Evolutionary conservation across 2,888 invertebrate genomes (phyloP).

Genomic region (Selenia dentaria): DNA sequence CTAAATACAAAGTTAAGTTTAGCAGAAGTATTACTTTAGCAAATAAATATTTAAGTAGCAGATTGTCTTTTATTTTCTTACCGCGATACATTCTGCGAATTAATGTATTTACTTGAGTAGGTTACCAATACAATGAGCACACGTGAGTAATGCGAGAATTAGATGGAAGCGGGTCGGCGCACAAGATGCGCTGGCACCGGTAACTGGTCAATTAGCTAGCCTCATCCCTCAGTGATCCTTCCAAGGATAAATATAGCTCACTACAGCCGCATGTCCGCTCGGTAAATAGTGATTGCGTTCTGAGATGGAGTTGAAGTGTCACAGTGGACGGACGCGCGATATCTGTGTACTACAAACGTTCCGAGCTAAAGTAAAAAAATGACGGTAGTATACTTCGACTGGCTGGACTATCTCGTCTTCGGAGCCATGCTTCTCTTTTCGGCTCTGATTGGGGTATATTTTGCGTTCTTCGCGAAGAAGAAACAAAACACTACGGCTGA

Average conservation of each 20-base stretch:
- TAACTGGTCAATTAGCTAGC: conserved; percentile 64
- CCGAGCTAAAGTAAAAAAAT: conserved; percentile 45
- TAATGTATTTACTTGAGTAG: neutral
- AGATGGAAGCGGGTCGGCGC: conserved; percentile 16
- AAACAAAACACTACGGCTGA: conserved; percentile 89
- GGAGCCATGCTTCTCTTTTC: conserved; percentile 87
- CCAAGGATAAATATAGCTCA: conserved; percentile 71
- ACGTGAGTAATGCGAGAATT: neutral
- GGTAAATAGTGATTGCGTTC: conserved; percentile 61
- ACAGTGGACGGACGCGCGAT: conserved; percentile 57
- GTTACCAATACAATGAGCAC: neutral
- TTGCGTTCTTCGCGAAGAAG: conserved; percentile 87
- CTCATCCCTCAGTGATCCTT: conserved; percentile 73
- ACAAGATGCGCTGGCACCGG: conserved; percentile 47
- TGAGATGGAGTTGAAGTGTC: conserved; percentile 63
- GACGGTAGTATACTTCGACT: conserved; percentile 81
- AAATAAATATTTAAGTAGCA: neutral
- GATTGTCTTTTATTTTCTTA: neutral
- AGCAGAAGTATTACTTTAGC: neutral
- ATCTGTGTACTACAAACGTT: conserved; percentile 12
- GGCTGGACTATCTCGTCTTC: conserved; percentile 88
- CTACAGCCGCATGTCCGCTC: conserved; percentile 58
- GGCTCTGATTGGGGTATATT: conserved; percentile 88
- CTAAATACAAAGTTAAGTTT: too few species aligned
- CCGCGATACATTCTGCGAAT: neutral